phyloP scores from a whole-genome alignment of 53 echinoderm and acorn worm genomes.

The Echinarachnius parma region DNA sequence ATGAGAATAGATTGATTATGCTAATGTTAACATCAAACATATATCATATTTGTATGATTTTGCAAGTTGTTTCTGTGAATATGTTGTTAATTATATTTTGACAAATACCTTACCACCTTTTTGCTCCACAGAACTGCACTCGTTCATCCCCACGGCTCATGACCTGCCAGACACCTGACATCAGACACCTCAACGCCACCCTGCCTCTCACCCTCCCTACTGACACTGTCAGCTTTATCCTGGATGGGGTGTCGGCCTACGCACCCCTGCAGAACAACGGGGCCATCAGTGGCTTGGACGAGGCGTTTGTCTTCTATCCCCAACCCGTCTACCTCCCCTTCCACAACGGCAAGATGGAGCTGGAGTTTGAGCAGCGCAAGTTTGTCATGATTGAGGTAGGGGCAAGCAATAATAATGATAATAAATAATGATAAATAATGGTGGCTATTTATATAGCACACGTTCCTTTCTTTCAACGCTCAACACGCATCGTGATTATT shows the following conservation, averaged over 20 bases:
- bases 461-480: too few relatives aligned
- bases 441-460: too few relatives aligned
- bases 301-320: constrained; percentile 50
- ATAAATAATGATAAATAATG: too few relatives aligned
- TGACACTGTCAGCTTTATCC: constrained; percentile 50
- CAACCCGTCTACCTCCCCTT: constrained; percentile 66
- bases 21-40: too few relatives aligned
- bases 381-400: constrained; percentile 48
- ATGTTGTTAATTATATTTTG: too few relatives aligned
- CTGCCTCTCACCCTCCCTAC: constrained; percentile 44
- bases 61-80: too few relatives aligned
- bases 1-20: too few relatives aligned
- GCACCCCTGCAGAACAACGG: constrained; percentile 41
- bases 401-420: too few relatives aligned
- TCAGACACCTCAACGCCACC: constrained; percentile 28
- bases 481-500: too few relatives aligned
- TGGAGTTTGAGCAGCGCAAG: constrained; percentile 45
- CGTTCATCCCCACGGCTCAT: constrained; percentile 7
- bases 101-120: too few relatives aligned
- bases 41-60: too few relatives aligned
- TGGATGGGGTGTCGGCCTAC: constrained; percentile 68
- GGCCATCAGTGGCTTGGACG: constrained; percentile 27
- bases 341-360: constrained; percentile 24
- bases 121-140: constrained; percentile 4
- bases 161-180: constrained; percentile 58